Percentiles rank a stretch among this genome's conserved stretches.
Evolutionary conservation across 2,797 vertebrate genomes (phyloP).

Genomic region (Eptatretus atami): DNA sequence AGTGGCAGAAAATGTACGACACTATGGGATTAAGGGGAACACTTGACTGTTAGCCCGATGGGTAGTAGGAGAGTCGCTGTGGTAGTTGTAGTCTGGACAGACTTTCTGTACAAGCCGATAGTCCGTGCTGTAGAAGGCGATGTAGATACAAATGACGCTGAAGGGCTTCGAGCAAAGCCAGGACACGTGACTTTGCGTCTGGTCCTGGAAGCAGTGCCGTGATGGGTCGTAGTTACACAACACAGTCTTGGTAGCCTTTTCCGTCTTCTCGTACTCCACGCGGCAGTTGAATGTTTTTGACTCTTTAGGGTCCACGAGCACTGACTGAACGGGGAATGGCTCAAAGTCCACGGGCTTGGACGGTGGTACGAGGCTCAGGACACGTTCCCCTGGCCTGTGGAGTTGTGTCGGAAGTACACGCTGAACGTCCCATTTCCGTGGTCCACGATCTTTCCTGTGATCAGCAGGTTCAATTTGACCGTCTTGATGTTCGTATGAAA

Average conservation of each 20-base stretch:
- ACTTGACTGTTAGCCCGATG: slow-evolving; percentile 39
- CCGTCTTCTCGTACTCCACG: slow-evolving; percentile 90
- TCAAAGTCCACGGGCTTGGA: slow-evolving; percentile 98
- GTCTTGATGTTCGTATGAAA: slow-evolving; percentile 99
- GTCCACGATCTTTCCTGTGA: slow-evolving; percentile 95
- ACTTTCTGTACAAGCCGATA: slow-evolving; percentile 99
- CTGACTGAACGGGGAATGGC: slow-evolving; percentile 48
- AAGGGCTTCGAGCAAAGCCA: slow-evolving; percentile 99
- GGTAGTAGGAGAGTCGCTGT: slow-evolving; percentile 96
- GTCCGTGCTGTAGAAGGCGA: slow-evolving; percentile 99
- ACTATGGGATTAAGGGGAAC: too few relatives aligned
- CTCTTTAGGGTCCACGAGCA: slow-evolving; percentile 80
- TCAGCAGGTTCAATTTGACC: slow-evolving; percentile 86
- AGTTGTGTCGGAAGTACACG: slow-evolving; percentile 96
- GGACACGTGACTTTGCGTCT: slow-evolving; percentile 94
- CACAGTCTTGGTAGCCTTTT: slow-evolving; percentile 87
- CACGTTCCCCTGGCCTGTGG: slow-evolving; percentile 90
- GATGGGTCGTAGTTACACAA: slow-evolving; percentile 98
- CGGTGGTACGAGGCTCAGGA: slow-evolving; percentile 91
- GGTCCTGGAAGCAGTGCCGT: slow-evolving; percentile 98
- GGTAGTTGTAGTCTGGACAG: slow-evolving; percentile 98
- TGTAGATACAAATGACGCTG: slow-evolving; percentile 99
- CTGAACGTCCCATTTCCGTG: slow-evolving; percentile 98
- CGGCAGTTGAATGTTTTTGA: slow-evolving; percentile 98
- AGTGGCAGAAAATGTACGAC: too few relatives aligned